Base-by-base conservation (phyloP, 1,140 invertebrate genomes). In the Agrilus planipennis region DNA sequence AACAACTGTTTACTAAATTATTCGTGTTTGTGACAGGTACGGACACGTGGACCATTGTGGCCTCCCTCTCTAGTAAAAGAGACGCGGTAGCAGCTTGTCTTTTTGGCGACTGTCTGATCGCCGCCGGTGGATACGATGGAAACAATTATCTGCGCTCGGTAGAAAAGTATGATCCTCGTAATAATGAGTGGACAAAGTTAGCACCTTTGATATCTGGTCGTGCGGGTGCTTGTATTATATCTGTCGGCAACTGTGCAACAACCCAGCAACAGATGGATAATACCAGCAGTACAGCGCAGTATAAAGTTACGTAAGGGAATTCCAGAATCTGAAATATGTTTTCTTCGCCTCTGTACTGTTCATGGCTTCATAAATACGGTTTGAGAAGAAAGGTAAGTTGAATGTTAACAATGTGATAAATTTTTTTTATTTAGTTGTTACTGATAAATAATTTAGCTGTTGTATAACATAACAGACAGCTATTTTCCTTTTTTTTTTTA, bases 71-170 rank as follows among this genome's bases (percentile, higher is more conserved):
- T 19, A 75, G 86, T 49, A 79, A 87, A 29, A 65, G 92, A 34
- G 93, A 95, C 69, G 87, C 89, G 2, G 84, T 95, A 32, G 91
- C 89, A 15, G 88, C 90, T 32, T 89, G 87, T 52, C 71, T 89
- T 14, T 72, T 96, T 0, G 91, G 91, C 37, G 88, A 94, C 60
- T 72, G 77, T 46, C 68, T 96, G 11, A 78, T 93, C 50, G 88
- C 89, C 25, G 84, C 93, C 19, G 91, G 92, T 19, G 93, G 93
- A 0, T 94, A 94, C 63, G 91, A 96, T 70, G 92, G 92, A n/a
- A 84, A 86, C 54, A 77, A 83, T 44, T 94, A 93, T 65, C 67
- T 94, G 2, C 86, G 82, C 53, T 77, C 81, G 40, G 89, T 94
- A 14, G 91, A 97, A 68, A 79, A 89, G 49, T 97, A 95, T 62